Conservation (phyloP, 2,113 vertebrate genomes). For the Hemibagrus wyckioides region DNA sequence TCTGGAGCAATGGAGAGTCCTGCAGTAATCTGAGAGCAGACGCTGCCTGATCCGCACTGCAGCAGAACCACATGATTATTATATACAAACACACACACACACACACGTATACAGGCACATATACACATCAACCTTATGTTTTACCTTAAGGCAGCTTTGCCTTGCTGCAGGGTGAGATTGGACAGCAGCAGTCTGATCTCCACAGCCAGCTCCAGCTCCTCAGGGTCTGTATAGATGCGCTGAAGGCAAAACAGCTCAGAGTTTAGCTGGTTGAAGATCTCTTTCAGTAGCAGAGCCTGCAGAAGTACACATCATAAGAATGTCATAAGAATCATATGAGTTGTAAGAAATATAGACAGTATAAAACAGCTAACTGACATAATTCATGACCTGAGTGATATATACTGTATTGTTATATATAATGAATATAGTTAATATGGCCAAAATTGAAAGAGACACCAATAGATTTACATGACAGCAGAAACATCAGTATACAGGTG, state of each 20-base stretch:
- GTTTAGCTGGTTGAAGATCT: slow-evolving; percentile 71
- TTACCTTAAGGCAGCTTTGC: slow-evolving; percentile 75
- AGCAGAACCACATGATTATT: not conserved
- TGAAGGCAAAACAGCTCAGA: slow-evolving; percentile 58
- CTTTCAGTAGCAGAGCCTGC: slow-evolving; percentile 75
- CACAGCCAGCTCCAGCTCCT: slow-evolving; percentile 76
- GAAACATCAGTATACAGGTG: not conserved
- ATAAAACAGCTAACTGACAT: no score
- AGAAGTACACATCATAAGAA: no score
- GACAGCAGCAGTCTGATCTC: slow-evolving; percentile 81
- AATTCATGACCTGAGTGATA: not conserved
- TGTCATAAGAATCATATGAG: no score
- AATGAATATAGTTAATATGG: not conserved
- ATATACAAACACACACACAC: not conserved
- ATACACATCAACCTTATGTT: not conserved
- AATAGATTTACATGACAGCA: not conserved
- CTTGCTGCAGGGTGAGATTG: slow-evolving; percentile 77
- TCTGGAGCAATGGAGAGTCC: slow-evolving; percentile 72
- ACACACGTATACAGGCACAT: not conserved
- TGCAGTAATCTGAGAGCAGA: slow-evolving; percentile 82
- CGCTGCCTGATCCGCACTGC: slow-evolving; percentile 79
- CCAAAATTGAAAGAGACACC: not conserved
- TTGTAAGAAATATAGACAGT: no score
- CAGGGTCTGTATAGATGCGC: slow-evolving; percentile 59
- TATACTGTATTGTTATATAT: not conserved